These are phyloP conservation scores for Lichenostomus cassidix DNA, from an alignment of 2,113 vertebrate genomes.

Conservation along the genomic window DNA sequence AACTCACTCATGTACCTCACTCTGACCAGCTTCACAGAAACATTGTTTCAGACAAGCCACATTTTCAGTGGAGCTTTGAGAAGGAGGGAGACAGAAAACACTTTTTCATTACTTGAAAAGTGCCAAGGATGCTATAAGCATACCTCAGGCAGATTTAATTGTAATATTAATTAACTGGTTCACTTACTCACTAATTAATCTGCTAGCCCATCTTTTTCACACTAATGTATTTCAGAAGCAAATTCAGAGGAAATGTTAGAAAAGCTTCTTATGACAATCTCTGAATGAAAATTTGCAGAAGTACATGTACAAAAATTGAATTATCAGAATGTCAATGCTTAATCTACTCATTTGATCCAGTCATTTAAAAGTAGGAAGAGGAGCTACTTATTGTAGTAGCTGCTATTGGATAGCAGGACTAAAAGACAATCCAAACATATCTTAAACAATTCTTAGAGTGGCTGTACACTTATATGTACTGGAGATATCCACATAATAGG, in stretches of 20 bases:
- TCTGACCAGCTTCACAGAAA: slow-evolving; percentile 25
- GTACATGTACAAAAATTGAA: not conserved
- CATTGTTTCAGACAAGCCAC: slow-evolving; percentile 25
- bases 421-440: not conserved
- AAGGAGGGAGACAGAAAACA: slow-evolving; percentile 49
- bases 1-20: slow-evolving; percentile 14
- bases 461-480: not conserved
- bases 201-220: slow-evolving; percentile 50
- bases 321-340: not conserved
- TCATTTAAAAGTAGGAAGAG: not conserved
- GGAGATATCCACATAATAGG: not conserved
- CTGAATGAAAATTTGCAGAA: not conserved
- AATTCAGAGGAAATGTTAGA: slow-evolving; percentile 17
- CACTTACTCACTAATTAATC: slow-evolving; percentile 72
- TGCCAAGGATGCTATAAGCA: slow-evolving; percentile 58
- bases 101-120: slow-evolving; percentile 55
- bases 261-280: slow-evolving; percentile 13
- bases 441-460: not conserved
- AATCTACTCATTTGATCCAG: not conserved
- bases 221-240: slow-evolving; percentile 42
- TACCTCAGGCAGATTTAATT: slow-evolving; percentile 73
- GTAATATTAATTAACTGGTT: slow-evolving; percentile 74
- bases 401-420: not conserved
- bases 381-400: not conserved
- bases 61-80: not conserved